phyloP scores from a whole-genome alignment of 2,797 vertebrate species.

The Coregonus sp. region DNA sequence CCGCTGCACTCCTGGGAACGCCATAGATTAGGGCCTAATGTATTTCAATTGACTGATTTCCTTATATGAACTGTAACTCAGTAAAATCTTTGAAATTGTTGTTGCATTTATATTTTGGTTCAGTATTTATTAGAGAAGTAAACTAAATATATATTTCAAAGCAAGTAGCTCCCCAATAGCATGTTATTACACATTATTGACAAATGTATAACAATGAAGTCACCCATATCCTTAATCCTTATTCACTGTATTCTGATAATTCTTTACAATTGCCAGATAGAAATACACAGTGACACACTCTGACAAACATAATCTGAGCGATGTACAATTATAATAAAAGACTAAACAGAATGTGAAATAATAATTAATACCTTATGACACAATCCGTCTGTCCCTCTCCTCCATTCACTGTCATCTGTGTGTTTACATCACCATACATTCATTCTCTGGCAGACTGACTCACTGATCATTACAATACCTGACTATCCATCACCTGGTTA shows the following conservation, averaged over 20 bases:
- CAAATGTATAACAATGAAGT: background rate
- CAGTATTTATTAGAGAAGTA: no score
- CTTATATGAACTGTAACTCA: no score
- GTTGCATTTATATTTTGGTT: no score
- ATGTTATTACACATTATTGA: background rate
- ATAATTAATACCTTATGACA: background rate
- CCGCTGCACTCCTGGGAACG: no score
- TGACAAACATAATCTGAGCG: background rate
- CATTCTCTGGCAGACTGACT: background rate
- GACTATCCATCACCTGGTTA: background rate
- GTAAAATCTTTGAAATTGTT: no score
- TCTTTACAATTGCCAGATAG: constrained; percentile 10
- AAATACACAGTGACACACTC: constrained; percentile 1
- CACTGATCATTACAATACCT: background rate
- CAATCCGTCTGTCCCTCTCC: background rate
- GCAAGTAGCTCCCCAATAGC: background rate
- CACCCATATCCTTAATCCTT: background rate
- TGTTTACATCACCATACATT: background rate
- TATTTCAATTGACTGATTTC: no score
- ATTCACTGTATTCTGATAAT: background rate
- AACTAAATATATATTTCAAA: no score
- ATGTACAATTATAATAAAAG: background rate
- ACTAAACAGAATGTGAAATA: background rate
- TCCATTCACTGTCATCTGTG: background rate
- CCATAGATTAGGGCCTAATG: no score